These are phyloP conservation scores for Diaperis boleti DNA, from an alignment of 2,888 invertebrate species.

Conservation along the genomic window DNA sequence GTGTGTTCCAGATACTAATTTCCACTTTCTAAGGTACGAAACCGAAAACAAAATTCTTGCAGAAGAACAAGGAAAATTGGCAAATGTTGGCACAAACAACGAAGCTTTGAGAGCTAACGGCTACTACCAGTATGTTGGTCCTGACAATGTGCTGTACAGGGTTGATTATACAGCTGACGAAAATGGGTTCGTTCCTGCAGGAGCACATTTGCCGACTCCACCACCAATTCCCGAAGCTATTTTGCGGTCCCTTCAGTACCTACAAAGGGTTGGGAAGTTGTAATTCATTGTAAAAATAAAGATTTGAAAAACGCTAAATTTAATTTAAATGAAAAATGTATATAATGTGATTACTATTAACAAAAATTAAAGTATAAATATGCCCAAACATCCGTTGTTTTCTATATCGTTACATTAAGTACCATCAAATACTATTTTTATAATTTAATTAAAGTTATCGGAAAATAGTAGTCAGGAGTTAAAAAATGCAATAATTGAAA, in stretches of 20 bases:
- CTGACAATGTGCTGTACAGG: constrained; percentile 70
- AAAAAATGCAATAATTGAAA: no score
- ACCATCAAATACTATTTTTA: no score
- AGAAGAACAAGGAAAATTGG: constrained; percentile 71
- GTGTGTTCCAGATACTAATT: constrained; percentile 3
- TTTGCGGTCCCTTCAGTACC: constrained; percentile 51
- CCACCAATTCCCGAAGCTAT: constrained; percentile 60
- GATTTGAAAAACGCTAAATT: no score
- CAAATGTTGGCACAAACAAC: constrained; percentile 66
- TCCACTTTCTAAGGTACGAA: constrained; percentile 66
- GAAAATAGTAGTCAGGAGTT: no score
- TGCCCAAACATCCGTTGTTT: no score
- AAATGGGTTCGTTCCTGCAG: constrained; percentile 69
- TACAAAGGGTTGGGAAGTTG: constrained; percentile 46
- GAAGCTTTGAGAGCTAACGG: constrained; percentile 75
- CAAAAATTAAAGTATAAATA: neutral
- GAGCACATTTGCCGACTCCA: constrained; percentile 66
- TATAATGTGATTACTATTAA: neutral
- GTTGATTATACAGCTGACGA: constrained; percentile 75
- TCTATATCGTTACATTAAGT: no score
- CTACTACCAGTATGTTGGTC: constrained; percentile 75
- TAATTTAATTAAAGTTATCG: no score
- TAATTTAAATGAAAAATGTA: no score
- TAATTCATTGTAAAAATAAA: constrained; percentile 20
- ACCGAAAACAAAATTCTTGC: constrained; percentile 74